These are phyloP conservation scores for Sander lucioperca DNA, from an alignment of 2,113 vertebrate species.

Conservation along the genomic window DNA sequence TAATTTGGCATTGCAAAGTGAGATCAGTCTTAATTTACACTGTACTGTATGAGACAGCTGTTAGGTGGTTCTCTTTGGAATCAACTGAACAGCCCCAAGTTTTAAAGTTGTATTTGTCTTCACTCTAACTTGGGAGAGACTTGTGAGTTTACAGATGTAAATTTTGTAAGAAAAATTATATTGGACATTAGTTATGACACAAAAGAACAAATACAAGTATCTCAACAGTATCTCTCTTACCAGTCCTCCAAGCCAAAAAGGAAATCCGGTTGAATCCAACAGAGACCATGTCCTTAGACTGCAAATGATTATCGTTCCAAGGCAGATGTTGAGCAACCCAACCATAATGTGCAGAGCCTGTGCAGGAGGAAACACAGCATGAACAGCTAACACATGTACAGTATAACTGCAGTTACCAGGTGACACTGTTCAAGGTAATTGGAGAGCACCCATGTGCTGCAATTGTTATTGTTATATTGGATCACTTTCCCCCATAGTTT, in stretches of 20 bases:
- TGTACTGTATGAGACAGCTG: no score
- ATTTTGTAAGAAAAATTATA: background rate
- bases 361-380: conserved; percentile 12
- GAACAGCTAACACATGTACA: background rate
- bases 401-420: background rate
- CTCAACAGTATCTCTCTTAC: conserved; percentile 53
- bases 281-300: rapidly evolving
- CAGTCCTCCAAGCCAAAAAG: conserved; percentile 66
- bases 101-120: background rate
- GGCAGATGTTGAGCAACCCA: conserved; percentile 70
- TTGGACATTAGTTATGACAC: background rate
- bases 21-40: background rate
- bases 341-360: conserved; percentile 78
- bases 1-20: background rate
- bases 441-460: background rate
- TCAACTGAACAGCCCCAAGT: background rate
- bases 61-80: background rate
- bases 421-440: background rate
- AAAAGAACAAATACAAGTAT: background rate
- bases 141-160: background rate
- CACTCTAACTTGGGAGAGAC: background rate
- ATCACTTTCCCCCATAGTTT: background rate
- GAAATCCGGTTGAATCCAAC: rapidly evolving
- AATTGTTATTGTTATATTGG: background rate
- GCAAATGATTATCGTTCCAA: conserved; percentile 20